Evolutionary conservation across 2,797 vertebrate genomes (phyloP), one percentile per base, ranked within the genome.

Genomic region (Melanotaenia parkinsoni): DNA sequence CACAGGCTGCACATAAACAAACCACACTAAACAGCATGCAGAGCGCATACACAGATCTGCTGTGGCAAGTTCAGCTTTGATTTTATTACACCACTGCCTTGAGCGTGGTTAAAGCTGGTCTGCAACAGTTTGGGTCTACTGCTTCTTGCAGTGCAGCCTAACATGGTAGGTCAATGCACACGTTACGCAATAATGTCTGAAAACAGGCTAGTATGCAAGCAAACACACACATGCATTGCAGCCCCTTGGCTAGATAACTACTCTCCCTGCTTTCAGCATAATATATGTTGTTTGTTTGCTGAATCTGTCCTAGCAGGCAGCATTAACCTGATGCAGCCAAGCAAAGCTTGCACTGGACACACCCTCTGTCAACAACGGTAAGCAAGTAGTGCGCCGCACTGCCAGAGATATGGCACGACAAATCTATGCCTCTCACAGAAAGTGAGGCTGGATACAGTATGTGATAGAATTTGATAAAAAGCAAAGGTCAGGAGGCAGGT

Each of bases 361-460:
- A 85, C 85, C 84, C 85, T 88, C 82, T 54, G 84, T 89, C 89
- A 86, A 58, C 16, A 56, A 72, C 70, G 77, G 90, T 82, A 78
- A 87, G 83, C 74, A 79, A 89, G 82, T 72, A 54, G 67, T 58
- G 61, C 3, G 12, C 70, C 77, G 82, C 77, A 71, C 72, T 73
- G 82, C 89, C 80, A 83, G 69, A 82, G 74, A 88, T 88, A 81
- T 58, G 62, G 78, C 74, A 79, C 84, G 77, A 89, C 88, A 91
- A 83, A 93, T 88, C 89, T 76, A 84, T 86, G 86, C 72, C 77
- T 63, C 71, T 76, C 69, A 80, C 72, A 76, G 57, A 84, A 84
- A 33, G 53, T 61, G 67, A 64, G 61, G 32, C 64, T 38, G 20
- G 79, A 80, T 43, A 71, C 62, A 69, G 61, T 77, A 61, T 70